phyloP scores from a whole-genome alignment of 2,888 invertebrate species.

The Lithophane socia region DNA sequence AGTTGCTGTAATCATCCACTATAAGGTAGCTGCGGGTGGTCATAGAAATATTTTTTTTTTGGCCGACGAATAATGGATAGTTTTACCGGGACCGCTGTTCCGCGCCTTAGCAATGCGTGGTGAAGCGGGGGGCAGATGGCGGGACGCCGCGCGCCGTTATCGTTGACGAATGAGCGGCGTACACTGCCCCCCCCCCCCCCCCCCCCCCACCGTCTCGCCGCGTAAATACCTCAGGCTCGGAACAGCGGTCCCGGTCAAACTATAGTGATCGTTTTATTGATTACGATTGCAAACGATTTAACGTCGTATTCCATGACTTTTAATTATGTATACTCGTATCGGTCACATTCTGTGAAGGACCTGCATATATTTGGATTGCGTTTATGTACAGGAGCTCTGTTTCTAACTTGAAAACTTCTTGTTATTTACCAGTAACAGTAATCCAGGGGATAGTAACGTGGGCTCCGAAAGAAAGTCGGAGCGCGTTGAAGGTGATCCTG shows the following conservation, averaged over 20 bases:
- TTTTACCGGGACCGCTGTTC: too few species aligned
- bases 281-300: background rate
- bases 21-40: too few species aligned
- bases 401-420: background rate
- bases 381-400: background rate
- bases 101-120: too few species aligned
- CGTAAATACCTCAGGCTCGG: too few species aligned
- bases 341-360: background rate
- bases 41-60: background rate
- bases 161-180: too few species aligned
- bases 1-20: background rate
- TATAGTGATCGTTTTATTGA: background rate
- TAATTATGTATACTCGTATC: too few species aligned
- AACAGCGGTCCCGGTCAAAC: too few species aligned
- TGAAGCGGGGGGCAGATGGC: too few species aligned
- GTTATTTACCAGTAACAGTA: conserved; percentile 70
- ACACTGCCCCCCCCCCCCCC: too few species aligned
- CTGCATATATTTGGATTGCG: background rate
- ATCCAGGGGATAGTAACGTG: conserved; percentile 75
- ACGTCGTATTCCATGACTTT: background rate
- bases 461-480: conserved; percentile 71
- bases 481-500: conserved; percentile 69
- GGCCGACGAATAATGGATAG: background rate
- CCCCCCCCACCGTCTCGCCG: too few species aligned
- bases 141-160: too few species aligned